Evolutionary conservation across 2,888 invertebrate species (phyloP).

Genomic region (Nephrotoma guestfalica): DNA sequence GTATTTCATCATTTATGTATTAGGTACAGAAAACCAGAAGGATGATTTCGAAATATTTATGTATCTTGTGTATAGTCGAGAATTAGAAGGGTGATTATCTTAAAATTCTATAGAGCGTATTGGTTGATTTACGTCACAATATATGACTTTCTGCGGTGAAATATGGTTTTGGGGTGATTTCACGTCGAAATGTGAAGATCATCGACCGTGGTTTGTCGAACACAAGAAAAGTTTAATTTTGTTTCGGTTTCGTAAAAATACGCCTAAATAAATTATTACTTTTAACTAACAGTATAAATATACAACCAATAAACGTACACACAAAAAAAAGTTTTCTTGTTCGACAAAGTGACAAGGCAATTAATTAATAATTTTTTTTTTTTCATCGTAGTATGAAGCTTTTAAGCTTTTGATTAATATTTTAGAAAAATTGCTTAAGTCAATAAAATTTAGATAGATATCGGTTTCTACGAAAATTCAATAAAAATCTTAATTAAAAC

Average conservation of each 20-base stretch:
- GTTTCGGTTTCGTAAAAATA: background rate
- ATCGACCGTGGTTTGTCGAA: background rate
- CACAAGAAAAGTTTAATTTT: background rate
- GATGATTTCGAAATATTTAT: background rate
- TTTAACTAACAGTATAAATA: background rate
- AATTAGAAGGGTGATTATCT: background rate
- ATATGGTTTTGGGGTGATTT: background rate
- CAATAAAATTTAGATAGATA: background rate
- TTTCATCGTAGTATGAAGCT: background rate
- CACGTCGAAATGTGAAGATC: background rate
- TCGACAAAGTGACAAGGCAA: background rate
- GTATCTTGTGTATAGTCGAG: background rate
- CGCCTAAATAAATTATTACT: background rate
- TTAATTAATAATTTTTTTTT: background rate
- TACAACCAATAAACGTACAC: background rate
- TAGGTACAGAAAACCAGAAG: background rate
- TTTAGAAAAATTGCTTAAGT: background rate
- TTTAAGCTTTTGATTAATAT: background rate
- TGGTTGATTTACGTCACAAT: background rate
- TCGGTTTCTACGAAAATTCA: background rate
- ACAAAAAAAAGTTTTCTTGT: background rate
- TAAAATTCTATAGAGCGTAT: background rate
- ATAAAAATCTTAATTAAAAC: background rate
- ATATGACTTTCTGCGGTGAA: background rate
- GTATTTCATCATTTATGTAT: background rate